phyloP scores from a whole-genome alignment of 2,888 invertebrate genomes.

The Heliothis peltigera region DNA sequence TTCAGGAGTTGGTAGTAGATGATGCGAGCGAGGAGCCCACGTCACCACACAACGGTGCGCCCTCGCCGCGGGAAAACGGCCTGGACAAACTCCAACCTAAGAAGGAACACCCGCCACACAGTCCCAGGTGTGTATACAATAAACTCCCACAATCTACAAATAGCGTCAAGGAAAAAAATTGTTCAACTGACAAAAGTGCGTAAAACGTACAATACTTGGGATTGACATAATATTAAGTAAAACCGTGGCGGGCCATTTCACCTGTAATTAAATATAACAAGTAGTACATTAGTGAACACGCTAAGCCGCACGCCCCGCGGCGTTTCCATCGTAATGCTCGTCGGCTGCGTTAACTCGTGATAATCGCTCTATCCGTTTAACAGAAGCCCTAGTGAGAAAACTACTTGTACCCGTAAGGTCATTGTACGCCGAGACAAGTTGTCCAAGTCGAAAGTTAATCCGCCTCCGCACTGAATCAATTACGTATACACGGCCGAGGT shows the following conservation, averaged over 20 bases:
- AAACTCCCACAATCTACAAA: constrained; percentile 8
- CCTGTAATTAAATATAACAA: constrained; percentile 61
- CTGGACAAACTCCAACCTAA: constrained; percentile 94
- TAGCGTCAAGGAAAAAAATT: constrained; percentile 4
- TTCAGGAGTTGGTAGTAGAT: constrained; percentile 98
- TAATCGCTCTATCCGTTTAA: constrained; percentile 84
- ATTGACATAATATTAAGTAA: constrained; percentile 30
- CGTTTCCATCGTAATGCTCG: constrained; percentile 65
- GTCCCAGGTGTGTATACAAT: constrained; percentile 84
- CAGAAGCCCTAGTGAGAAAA: constrained; percentile 81
- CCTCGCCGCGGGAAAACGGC: constrained; percentile 96
- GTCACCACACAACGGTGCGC: constrained; percentile 96
- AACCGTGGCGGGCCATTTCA: constrained; percentile 55
- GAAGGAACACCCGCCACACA: constrained; percentile 94
- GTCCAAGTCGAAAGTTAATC: constrained; percentile 78
- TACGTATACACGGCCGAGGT: constrained; percentile 73
- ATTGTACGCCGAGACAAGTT: constrained; percentile 74
- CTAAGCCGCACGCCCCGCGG: constrained; percentile 69
- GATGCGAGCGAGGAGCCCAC: constrained; percentile 97
- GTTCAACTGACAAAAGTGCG: background rate
- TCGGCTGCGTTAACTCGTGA: constrained; percentile 73
- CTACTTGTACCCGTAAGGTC: constrained; percentile 79
- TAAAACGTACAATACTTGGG: constrained; percentile 23
- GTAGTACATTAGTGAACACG: constrained; percentile 61
- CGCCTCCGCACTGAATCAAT: constrained; percentile 82